Evolutionary conservation across 2,888 invertebrate genomes (phyloP), one percentile per base, ranked within the genome.

Genomic region (Schizotus pectinicornis): DNA sequence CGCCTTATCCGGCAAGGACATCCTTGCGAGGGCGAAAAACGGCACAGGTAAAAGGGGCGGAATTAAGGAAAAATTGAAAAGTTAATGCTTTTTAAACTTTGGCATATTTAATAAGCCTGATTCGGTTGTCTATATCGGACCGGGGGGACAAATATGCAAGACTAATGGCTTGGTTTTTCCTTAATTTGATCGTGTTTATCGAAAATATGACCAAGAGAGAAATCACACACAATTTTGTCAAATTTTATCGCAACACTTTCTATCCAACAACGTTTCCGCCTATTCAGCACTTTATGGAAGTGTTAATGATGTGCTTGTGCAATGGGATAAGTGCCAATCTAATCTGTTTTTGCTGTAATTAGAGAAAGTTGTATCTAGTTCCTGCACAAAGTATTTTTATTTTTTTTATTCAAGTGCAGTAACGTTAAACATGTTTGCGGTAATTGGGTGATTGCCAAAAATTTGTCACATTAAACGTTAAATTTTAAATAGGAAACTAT

Each of bases 11-110:
- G 98, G 98, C 74, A 92, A 96, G 82, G 98, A 99, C 83, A 91
- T 99, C 72, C 86, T 99, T 75, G 99, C 99, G 60, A 87, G 99
- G 80, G 99, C 99, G 71, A 99, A 99, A 84, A 99, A 99, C 83
- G 99, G 99, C 74, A 99, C 99, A 70, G 98, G 89, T 76, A 69
- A 62, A 22, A n/a, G n/a, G n/a, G n/a, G n/a, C n/a, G n/a, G n/a
- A n/a, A n/a, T n/a, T n/a, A n/a, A n/a, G n/a, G 33, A 33, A 33
- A 33, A 33, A 33, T 6, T 33, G 33, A 6, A 33, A 33, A 33
- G 6, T 38, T n/a, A n/a, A n/a, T n/a, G n/a, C n/a, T n/a, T n/a
- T n/a, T n/a, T n/a, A n/a, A n/a, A 12, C 7, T 43, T 14, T 34
- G 30, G 60, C 60, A 60, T 60, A 56, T 60, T 65, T 67, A 71